phyloP scores from a whole-genome alignment of 1,140 invertebrate genomes.

The Psilanteris sp. region DNA sequence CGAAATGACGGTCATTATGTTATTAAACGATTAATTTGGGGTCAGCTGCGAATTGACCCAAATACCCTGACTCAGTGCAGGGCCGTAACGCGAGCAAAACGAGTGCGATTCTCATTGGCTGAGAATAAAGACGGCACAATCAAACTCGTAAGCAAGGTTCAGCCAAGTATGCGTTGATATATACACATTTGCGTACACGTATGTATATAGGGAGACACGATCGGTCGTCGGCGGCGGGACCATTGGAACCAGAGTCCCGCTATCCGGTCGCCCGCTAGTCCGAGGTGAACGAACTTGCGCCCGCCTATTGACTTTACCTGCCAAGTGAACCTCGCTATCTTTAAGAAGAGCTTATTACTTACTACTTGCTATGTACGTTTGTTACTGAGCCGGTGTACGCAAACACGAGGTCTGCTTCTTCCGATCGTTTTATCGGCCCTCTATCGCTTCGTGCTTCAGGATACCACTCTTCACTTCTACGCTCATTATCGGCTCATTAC shows the following conservation, averaged over 20 bases:
- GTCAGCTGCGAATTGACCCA: constrained; percentile 12
- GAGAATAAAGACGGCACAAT: constrained; percentile 13
- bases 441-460: constrained; percentile 14
- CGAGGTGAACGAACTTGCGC: constrained; percentile 76
- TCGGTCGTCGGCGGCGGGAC: constrained; percentile 57
- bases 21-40: constrained; percentile 21
- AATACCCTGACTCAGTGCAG: constrained; percentile 19
- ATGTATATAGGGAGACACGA: constrained; percentile 60
- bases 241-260: constrained; percentile 75
- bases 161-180: constrained; percentile 10
- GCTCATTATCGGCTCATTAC: constrained; percentile 45
- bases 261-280: constrained; percentile 78
- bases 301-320: constrained; percentile 77
- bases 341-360: constrained; percentile 62
- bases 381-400: constrained; percentile 24
- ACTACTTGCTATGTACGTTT: constrained; percentile 43
- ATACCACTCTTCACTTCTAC: constrained; percentile 1
- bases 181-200: constrained; percentile 49
- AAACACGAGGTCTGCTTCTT: constrained; percentile 30
- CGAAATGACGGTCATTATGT: too few relatives aligned
- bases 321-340: constrained; percentile 67
- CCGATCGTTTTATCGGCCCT: constrained; percentile 19
- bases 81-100: neutral
- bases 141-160: constrained; percentile 1
- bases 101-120: constrained; percentile 8